A percentile compares a stretch with the other conserved stretches of the same genome.
phyloP scores from a whole-genome alignment of 64 coral and sea anemone genomes.

The Actinia equina region DNA sequence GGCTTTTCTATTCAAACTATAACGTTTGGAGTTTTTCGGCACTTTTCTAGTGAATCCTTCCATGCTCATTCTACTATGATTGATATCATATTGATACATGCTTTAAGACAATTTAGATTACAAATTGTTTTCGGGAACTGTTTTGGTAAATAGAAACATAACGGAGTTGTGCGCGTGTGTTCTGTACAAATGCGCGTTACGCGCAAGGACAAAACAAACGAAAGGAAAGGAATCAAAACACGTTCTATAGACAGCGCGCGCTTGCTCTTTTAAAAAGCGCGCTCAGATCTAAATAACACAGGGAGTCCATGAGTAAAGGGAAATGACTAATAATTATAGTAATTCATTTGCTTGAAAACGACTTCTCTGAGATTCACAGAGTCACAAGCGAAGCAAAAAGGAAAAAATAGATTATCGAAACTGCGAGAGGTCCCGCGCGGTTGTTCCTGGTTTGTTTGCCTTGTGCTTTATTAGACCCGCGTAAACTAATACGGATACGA shows the following conservation, averaged over 20 bases:
- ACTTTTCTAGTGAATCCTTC: not conserved
- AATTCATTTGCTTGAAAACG: too few species aligned
- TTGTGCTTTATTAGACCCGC: too few species aligned
- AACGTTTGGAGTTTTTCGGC: not conserved
- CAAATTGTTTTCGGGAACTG: not conserved
- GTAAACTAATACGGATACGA: too few species aligned
- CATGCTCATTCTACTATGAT: not conserved
- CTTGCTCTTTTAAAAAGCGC: not conserved
- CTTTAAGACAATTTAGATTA: not conserved
- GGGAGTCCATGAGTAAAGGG: too few species aligned
- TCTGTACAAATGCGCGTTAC: not conserved
- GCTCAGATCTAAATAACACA: not conserved
- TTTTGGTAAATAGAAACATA: not conserved
- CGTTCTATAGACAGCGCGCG: not conserved
- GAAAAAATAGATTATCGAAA: too few species aligned
- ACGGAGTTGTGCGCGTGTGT: not conserved
- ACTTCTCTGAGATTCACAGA: too few species aligned
- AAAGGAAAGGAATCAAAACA: not conserved
- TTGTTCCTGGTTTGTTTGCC: too few species aligned
- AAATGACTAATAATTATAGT: too few species aligned
- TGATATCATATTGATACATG: not conserved
- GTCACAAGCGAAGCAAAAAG: too few species aligned
- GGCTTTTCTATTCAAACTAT: conserved; percentile 18
- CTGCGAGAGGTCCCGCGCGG: too few species aligned
- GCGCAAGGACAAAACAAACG: not conserved